Percentiles rank a stretch among this genome's conserved stretches.
Conservation (phyloP, 1,140 invertebrate species). For the Aphis craccivora region DNA sequence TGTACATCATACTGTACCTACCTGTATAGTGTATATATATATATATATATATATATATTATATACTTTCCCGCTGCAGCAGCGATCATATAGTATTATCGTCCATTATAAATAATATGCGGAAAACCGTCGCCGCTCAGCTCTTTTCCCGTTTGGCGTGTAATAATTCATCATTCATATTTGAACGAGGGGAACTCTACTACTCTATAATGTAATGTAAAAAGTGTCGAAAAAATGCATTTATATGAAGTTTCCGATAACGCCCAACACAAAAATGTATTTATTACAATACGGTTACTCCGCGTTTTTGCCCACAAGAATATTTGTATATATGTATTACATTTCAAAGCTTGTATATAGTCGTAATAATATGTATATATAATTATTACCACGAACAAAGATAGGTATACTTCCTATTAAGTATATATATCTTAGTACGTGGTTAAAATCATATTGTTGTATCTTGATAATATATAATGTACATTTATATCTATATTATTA, state of each 20-base stretch:
- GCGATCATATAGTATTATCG: neutral
- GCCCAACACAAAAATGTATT: neutral
- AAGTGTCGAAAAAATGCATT: neutral
- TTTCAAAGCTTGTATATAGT: neutral
- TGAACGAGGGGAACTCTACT: neutral
- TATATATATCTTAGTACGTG: no score
- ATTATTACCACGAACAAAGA: neutral
- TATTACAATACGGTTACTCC: neutral
- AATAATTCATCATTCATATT: conserved; percentile 9
- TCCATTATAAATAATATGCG: conserved; percentile 8
- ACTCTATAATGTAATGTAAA: neutral
- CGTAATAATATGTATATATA: neutral
- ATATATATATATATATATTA: conserved; percentile 1
- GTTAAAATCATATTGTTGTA: neutral
- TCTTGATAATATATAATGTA: neutral
- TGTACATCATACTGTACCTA: neutral
- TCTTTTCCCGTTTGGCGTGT: neutral
- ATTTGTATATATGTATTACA: neutral
- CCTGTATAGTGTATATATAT: neutral
- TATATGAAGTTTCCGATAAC: neutral
- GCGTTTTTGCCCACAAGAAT: neutral
- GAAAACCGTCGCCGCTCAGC: neutral
- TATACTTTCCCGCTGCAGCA: neutral
- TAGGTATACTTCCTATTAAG: no score
- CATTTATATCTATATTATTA: neutral